These are phyloP conservation scores for Hydropotes inermis DNA, from an alignment of 2,113 vertebrate species.

Conservation along the genomic window DNA sequence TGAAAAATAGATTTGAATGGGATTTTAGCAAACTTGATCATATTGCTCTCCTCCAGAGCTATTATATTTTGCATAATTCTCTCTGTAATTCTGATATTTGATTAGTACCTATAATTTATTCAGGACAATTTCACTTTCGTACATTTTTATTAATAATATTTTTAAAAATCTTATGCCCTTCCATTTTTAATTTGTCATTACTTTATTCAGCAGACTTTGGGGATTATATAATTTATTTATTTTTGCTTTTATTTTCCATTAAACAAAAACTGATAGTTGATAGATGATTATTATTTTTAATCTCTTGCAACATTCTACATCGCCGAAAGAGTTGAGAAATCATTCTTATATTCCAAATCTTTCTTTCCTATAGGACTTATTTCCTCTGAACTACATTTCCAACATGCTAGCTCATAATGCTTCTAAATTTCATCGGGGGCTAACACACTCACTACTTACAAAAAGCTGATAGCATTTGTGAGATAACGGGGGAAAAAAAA, in stretches of 20 bases:
- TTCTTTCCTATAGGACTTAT: background rate
- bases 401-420: background rate
- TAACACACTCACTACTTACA: background rate
- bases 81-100: background rate
- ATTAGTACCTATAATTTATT: constrained; percentile 1
- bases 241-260: background rate
- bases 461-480: background rate
- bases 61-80: constrained; percentile 35
- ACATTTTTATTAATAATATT: constrained; percentile 4
- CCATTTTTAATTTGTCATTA: constrained; percentile 26
- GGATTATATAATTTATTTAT: background rate
- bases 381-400: background rate
- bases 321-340: background rate
- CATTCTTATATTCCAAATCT: background rate
- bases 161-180: background rate
- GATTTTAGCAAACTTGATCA: constrained; percentile 19
- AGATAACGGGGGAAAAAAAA: background rate
- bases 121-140: background rate
- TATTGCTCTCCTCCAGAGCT: background rate
- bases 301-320: background rate
- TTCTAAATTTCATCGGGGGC: background rate
- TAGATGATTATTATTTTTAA: background rate
- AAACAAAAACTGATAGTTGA: background rate
- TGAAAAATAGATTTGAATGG: constrained; percentile 22
- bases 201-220: background rate